Conservation (phyloP, 1,140 invertebrate species). For the Drosophila elegans region DNA sequence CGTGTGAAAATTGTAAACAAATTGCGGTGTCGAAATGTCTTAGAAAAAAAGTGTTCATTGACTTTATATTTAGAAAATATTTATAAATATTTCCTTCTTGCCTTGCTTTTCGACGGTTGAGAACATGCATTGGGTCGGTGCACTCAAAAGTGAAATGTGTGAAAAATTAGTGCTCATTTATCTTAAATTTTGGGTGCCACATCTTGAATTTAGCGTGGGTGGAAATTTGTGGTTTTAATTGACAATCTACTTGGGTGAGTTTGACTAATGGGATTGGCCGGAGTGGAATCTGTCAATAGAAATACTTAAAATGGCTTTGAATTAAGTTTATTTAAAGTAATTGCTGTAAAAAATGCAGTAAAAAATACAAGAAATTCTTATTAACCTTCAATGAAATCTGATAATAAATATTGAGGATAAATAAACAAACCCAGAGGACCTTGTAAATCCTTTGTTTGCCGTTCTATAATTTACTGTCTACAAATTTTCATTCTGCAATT, state of each 20-base stretch:
- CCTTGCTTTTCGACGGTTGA: slow-evolving; percentile 1
- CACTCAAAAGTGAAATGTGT: slow-evolving; percentile 73
- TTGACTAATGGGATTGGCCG: slow-evolving; percentile 38
- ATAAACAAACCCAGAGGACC: neutral
- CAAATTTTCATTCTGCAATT: neutral
- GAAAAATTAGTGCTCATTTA: slow-evolving; percentile 64
- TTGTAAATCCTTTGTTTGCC: neutral
- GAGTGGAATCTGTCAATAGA: neutral
- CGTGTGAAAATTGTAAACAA: slow-evolving; percentile 82
- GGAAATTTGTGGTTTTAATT: slow-evolving; percentile 66
- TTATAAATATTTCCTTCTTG: slow-evolving; percentile 48
- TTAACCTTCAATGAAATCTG: neutral
- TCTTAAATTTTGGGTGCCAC: slow-evolving; percentile 12
- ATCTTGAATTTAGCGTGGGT: slow-evolving; percentile 36
- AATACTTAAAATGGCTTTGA: neutral
- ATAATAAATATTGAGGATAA: slow-evolving; percentile 6
- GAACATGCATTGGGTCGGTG: slow-evolving; percentile 38
- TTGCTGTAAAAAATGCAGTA: neutral
- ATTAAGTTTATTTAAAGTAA: neutral
- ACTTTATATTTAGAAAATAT: slow-evolving; percentile 65
- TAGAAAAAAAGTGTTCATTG: slow-evolving; percentile 58
- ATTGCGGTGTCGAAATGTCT: slow-evolving; percentile 78
- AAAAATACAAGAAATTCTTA: neutral
- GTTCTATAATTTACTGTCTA: slow-evolving; percentile 19
- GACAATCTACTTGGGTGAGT: slow-evolving; percentile 57